Evolutionary conservation across 2,888 invertebrate species (phyloP).

Genomic region (Agrotis segetum): DNA sequence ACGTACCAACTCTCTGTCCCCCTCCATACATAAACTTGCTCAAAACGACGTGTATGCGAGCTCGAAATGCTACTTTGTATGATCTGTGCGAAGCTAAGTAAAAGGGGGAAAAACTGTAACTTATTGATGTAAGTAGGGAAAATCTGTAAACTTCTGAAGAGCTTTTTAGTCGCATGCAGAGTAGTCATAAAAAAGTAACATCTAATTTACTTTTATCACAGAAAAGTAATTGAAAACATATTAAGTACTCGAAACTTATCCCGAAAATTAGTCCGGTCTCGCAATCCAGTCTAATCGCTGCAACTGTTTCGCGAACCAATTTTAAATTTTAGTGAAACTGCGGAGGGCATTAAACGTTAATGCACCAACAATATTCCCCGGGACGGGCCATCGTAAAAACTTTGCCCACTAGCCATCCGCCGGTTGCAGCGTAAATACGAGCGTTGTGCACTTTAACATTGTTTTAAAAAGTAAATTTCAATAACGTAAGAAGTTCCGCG

Average conservation of each 20-base stretch:
- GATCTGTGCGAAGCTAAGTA: constrained; percentile 48
- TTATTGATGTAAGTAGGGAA: constrained; percentile 36
- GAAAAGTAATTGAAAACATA: constrained; percentile 60
- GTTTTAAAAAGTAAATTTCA: constrained; percentile 87
- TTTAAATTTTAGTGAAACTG: constrained; percentile 85
- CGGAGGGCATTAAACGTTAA: constrained; percentile 85
- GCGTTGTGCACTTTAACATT: constrained; percentile 84
- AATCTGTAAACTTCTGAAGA: constrained; percentile 29
- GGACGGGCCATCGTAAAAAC: constrained; percentile 87
- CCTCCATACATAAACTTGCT: constrained; percentile 70
- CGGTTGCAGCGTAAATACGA: constrained; percentile 71
- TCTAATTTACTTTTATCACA: constrained; percentile 61
- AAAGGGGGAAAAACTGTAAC: constrained; percentile 33
- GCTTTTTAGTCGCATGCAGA: constrained; percentile 34
- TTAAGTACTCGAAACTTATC: constrained; percentile 57
- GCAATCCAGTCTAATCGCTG: constrained; percentile 78
- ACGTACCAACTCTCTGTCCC: constrained; percentile 71
- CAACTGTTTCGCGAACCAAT: constrained; percentile 82
- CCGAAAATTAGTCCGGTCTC: constrained; percentile 72
- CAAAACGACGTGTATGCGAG: constrained; percentile 58
- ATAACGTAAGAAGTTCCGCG: constrained; percentile 83
- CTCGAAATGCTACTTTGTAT: constrained; percentile 55
- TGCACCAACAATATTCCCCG: constrained; percentile 87
- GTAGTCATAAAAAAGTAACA: constrained; percentile 37
- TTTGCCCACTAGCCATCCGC: constrained; percentile 80